phyloP scores from a whole-genome alignment of 2,888 invertebrate species.

The Drosophila macrospina region DNA sequence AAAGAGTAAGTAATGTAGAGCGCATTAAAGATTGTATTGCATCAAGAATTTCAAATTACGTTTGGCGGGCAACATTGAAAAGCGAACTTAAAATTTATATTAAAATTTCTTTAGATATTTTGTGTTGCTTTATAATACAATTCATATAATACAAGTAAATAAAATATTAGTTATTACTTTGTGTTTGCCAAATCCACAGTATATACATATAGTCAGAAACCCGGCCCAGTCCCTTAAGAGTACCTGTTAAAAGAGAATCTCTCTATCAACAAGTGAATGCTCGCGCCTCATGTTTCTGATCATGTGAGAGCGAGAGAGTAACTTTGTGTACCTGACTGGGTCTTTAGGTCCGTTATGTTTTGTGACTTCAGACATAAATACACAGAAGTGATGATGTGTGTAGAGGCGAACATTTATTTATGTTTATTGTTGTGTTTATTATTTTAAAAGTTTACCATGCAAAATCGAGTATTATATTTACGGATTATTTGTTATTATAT shows the following conservation, averaged over 20 bases:
- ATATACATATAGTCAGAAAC: neutral
- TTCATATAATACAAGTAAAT: neutral
- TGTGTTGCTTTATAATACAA: neutral
- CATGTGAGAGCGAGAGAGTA: conserved; percentile 4
- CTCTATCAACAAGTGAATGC: conserved; percentile 27
- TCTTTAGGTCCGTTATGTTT: conserved; percentile 12
- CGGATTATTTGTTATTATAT: too few species aligned
- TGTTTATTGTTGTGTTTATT: too few species aligned
- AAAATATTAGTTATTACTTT: neutral
- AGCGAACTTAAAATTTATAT: too few species aligned
- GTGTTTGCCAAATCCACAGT: neutral
- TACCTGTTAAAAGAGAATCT: conserved; percentile 12
- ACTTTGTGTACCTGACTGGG: conserved; percentile 4
- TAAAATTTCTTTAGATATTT: too few species aligned
- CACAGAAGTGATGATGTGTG: too few species aligned
- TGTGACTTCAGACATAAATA: neutral
- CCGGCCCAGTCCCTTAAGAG: conserved; percentile 1
- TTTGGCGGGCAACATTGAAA: conserved; percentile 8
- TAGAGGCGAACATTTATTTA: too few species aligned
- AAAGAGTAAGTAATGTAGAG: conserved; percentile 31
- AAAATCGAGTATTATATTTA: too few species aligned
- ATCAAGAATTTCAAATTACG: conserved; percentile 10
- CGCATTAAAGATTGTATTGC: conserved; percentile 1
- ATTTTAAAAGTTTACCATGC: too few species aligned
- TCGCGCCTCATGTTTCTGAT: neutral